Conservation (phyloP, 2,888 invertebrate species). For the Hypselothyrea guttata region DNA sequence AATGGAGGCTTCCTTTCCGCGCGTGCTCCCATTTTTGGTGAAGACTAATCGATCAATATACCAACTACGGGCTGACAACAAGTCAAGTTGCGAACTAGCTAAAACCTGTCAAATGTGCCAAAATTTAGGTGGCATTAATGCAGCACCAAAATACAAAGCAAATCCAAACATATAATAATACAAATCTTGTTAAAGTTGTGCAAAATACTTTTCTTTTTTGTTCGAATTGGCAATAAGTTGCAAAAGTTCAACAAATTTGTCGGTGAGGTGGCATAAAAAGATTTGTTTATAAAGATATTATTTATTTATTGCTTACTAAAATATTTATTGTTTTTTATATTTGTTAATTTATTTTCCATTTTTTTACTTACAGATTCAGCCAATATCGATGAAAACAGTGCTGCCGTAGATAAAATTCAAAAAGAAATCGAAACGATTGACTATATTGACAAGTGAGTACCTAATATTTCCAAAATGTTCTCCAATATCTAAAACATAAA, state of each 20-base stretch:
- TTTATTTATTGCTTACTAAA: no score
- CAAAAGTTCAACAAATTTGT: no score
- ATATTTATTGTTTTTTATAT: no score
- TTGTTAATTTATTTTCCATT: neutral
- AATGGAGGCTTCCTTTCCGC: conserved; percentile 65
- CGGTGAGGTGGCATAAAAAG: no score
- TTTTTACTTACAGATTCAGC: conserved; percentile 69
- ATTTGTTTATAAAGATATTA: no score
- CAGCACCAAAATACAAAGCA: conserved; percentile 69
- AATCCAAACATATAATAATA: conserved; percentile 31
- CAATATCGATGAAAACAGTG: conserved; percentile 67
- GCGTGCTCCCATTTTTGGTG: conserved; percentile 63
- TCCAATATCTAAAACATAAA: no score
- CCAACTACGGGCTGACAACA: conserved; percentile 55
- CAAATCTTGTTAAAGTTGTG: conserved; percentile 44
- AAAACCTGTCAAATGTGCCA: conserved; percentile 69
- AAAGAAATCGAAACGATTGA: conserved; percentile 81
- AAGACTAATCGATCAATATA: conserved; percentile 74
- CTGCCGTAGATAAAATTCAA: conserved; percentile 78
- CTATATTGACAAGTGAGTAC: conserved; percentile 81
- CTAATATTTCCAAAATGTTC: no score
- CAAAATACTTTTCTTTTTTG: conserved; percentile 47
- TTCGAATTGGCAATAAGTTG: no score
- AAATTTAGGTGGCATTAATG: conserved; percentile 77
- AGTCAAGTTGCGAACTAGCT: conserved; percentile 45